Base-by-base conservation (phyloP, 2,113 vertebrate species). In the Trichomycterus rosablanca region DNA sequence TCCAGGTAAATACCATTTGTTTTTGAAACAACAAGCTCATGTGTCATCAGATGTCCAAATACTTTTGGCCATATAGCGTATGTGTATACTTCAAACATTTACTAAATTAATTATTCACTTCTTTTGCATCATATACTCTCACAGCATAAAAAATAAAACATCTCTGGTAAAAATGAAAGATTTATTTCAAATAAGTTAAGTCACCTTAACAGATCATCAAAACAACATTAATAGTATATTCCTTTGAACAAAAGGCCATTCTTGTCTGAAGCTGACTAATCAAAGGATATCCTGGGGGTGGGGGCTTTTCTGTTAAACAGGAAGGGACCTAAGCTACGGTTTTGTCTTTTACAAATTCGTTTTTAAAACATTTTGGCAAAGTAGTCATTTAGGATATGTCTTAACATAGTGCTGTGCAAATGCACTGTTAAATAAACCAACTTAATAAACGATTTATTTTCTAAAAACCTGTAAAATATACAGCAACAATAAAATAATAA, bases 121-220 rank as follows among this genome's bases (percentile, higher is more conserved):
- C n/a, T n/a, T n/a, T n/a, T n/a, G n/a, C n/a, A n/a, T n/a, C n/a
- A n/a, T n/a, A n/a, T n/a, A n/a, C n/a, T n/a, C n/a, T n/a, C n/a
- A n/a, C n/a, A n/a, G n/a, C n/a, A n/a, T 32, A 84, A 83, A 87
- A 81, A 69, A 67, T 54, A 83, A 73, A 53, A 44, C 72, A 76
- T 69, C 70, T 84, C 74, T 80, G 83, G 76, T 81, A 87, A 76
- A 87, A 87, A 85, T 84, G 78, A 85, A 83, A 83, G 74, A 83
- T 85, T 83, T 84, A 83, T 85, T 84, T 86, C 63, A 81, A 88
- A 87, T 87, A 86, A 88, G 86, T 88, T 86, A 88, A 85, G 56
- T 85, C 80, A 81, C 78, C 79, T 82, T 84, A 79, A 81, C 81
- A 77, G 74, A 79, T 85, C 76, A 50, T 84, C 70, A 72, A 74